A percentile compares a stretch with the other conserved stretches of the same genome.
These are phyloP conservation scores for Colostygia pectinataria DNA, from an alignment of 2,888 invertebrate genomes.

Conservation along the genomic window DNA sequence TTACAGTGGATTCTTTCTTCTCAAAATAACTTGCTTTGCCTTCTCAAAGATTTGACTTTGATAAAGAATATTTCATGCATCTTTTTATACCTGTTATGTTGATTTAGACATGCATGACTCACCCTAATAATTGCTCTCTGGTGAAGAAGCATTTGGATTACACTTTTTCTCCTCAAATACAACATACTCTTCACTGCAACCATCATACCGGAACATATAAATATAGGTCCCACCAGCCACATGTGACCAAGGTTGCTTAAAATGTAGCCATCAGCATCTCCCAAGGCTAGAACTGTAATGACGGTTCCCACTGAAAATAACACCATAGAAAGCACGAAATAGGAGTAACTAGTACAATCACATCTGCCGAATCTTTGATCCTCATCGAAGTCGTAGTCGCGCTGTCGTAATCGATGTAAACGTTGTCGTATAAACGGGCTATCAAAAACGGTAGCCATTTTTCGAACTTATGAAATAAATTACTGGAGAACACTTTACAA, in stretches of 20 bases:
- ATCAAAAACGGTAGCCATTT: slow-evolving; percentile 85
- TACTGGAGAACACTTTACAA: no score
- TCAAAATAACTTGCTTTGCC: no score
- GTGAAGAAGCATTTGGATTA: slow-evolving; percentile 85
- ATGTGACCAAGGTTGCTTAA: slow-evolving; percentile 85
- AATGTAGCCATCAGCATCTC: slow-evolving; percentile 84
- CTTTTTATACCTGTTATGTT: no score
- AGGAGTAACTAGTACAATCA: slow-evolving; percentile 86
- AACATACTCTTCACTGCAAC: slow-evolving; percentile 87
- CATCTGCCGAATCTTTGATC: slow-evolving; percentile 85
- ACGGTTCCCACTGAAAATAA: slow-evolving; percentile 85
- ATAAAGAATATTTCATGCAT: no score
- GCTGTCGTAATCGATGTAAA: slow-evolving; percentile 82
- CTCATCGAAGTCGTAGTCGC: slow-evolving; percentile 83
- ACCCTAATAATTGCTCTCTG: slow-evolving; percentile 85
- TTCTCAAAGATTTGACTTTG: no score
- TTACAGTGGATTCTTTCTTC: no score
- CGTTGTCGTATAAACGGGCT: slow-evolving; percentile 84
- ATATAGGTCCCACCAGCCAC: slow-evolving; percentile 87
- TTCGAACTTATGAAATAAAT: no score
- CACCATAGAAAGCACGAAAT: slow-evolving; percentile 84
- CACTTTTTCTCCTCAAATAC: slow-evolving; percentile 85
- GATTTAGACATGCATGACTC: slow-evolving; percentile 46
- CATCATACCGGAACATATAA: slow-evolving; percentile 87
- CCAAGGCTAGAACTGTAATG: slow-evolving; percentile 85